phyloP scores from a whole-genome alignment of 1,140 invertebrate genomes.

The Riptortus pedestris region DNA sequence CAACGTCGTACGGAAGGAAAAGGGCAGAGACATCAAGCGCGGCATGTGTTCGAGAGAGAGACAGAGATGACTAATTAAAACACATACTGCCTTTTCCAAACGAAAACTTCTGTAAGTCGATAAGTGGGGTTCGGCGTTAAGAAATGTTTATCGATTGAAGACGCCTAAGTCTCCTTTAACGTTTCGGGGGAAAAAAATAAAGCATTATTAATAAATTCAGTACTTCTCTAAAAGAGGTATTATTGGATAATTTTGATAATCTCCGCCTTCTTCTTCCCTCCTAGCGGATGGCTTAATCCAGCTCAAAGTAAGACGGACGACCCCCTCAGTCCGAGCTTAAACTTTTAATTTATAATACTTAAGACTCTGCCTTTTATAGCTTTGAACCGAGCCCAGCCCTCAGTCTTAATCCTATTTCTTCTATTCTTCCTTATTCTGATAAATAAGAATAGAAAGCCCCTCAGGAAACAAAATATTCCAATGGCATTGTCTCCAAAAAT shows the following conservation, averaged over 20 bases:
- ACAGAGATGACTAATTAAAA: too few species aligned
- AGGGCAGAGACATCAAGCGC: too few species aligned
- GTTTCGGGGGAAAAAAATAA: too few species aligned
- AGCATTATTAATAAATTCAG: constrained; percentile 3
- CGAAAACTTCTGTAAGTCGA: too few species aligned
- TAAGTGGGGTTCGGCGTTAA: too few species aligned
- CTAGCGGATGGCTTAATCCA: background rate
- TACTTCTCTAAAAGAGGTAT: background rate
- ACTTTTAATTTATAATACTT: constrained; percentile 19
- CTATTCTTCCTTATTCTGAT: background rate
- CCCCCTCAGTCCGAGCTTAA: background rate
- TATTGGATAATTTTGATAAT: constrained; percentile 19
- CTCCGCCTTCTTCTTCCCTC: background rate
- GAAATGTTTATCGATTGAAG: too few species aligned
- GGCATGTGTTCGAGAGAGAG: too few species aligned
- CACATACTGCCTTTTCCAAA: too few species aligned
- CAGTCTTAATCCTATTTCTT: constrained; percentile 12
- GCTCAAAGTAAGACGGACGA: constrained; percentile 9
- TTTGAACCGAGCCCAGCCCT: too few species aligned
- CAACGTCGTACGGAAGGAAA: too few species aligned
- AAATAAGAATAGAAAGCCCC: background rate
- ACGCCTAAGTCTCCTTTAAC: too few species aligned
- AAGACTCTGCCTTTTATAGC: constrained; percentile 5
- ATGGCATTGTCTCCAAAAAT: too few species aligned
- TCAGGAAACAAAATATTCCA: background rate